These are phyloP conservation scores for Leucoma salicis DNA, from an alignment of 2,888 invertebrate genomes.

Conservation along the genomic window DNA sequence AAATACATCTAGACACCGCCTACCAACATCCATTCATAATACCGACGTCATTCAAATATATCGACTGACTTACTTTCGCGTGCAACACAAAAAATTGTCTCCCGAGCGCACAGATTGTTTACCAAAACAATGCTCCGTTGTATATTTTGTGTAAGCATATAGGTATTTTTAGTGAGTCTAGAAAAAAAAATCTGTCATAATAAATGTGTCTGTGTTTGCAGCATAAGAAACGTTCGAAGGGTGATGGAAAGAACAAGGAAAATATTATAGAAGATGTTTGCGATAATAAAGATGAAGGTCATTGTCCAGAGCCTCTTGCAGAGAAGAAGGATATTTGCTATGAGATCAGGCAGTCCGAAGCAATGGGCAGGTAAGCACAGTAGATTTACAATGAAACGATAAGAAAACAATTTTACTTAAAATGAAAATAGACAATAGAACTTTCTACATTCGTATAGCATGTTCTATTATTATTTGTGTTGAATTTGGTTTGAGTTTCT, in stretches of 20 bases:
- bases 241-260: constrained; percentile 63
- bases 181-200: too few species aligned
- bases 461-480: too few species aligned
- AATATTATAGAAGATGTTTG: constrained; percentile 54
- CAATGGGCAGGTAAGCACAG: constrained; percentile 80
- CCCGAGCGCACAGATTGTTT: constrained; percentile 8
- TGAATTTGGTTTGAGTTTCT: too few species aligned
- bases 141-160: constrained; percentile 57
- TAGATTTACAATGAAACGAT: too few species aligned
- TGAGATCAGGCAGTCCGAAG: constrained; percentile 80
- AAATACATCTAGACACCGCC: constrained; percentile 72
- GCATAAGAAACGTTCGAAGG: constrained; percentile 68
- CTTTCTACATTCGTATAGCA: too few species aligned
- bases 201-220: constrained; percentile 43
- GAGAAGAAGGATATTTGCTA: constrained; percentile 81
- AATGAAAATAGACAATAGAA: too few species aligned
- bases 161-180: too few species aligned
- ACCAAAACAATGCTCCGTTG: constrained; percentile 52
- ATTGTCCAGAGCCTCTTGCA: constrained; percentile 69
- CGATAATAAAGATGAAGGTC: constrained; percentile 34
- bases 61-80: constrained; percentile 41
- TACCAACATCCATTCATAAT: constrained; percentile 67
- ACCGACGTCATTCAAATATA: constrained; percentile 55
- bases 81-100: constrained; percentile 41
- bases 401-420: too few species aligned